phyloP scores from a whole-genome alignment of 1,140 invertebrate species.

The Bombus cullumanus region DNA sequence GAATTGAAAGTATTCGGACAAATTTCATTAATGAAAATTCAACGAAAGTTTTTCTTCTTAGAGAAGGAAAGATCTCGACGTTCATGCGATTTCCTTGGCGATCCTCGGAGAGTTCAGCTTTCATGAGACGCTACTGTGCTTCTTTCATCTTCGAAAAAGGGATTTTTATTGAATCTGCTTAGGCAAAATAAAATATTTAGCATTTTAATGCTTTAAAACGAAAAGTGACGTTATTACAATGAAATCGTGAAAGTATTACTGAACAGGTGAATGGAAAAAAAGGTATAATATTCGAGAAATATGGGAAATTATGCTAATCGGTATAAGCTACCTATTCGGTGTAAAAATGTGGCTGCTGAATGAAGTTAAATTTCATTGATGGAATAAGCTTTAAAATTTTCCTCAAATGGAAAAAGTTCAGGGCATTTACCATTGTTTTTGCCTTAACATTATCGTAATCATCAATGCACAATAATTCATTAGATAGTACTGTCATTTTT shows the following conservation, averaged over 20 bases:
- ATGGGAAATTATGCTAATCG: neutral
- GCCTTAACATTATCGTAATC: too few species aligned
- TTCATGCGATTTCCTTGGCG: too few species aligned
- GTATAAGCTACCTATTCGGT: neutral
- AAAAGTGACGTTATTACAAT: too few species aligned
- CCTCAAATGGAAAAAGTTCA: neutral
- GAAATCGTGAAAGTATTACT: neutral
- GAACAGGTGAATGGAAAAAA: neutral
- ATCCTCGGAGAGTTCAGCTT: too few species aligned
- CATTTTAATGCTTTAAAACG: neutral
- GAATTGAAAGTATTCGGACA: neutral
- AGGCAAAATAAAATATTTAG: neutral
- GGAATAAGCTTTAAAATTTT: neutral
- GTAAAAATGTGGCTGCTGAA: neutral
- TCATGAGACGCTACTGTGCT: neutral
- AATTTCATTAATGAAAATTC: neutral
- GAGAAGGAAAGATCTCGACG: too few species aligned
- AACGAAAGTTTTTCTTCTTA: neutral
- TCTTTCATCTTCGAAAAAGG: neutral
- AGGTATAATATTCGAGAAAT: neutral
- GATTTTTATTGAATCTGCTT: neutral
- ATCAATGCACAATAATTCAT: neutral
- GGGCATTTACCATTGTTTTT: neutral
- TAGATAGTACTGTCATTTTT: neutral
- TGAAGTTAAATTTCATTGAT: neutral